Base-by-base conservation (phyloP, 2,797 vertebrate species). In the Enteromius afrohamiltoni region DNA sequence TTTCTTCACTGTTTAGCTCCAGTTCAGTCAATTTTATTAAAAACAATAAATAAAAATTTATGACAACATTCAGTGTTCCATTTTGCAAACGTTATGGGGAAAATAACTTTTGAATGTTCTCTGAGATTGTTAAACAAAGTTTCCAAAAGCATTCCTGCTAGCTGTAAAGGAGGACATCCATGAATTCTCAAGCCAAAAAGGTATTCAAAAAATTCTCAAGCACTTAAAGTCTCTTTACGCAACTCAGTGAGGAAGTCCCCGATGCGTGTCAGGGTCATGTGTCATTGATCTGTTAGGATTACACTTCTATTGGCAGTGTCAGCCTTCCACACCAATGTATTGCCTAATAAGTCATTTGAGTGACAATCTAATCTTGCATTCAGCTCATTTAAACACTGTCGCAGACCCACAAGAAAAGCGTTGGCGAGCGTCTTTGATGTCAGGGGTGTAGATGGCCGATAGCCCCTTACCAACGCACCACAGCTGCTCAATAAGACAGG, bases 281-380 rank as follows among this genome's bases (percentile, higher is more conserved):
- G 34, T 40, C 55, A 81, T 88, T 40, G 79, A 85, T 88, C 79
- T 85, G 34, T 69, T 10, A 69, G 85, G 82, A 89, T 88, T 87
- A 87, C 14, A 17, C 79, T 47, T 80, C 65, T 73, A 71, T 68
- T 58, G 71, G 77, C 83, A 81, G 62, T 68, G 84, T 88, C 68
- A 84, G 80, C 55, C 49, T 74, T 86, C 83, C 85, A 77, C 78
- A 69, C 58, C 77, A 45, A 86, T 88, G 84, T 78, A 82, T 82
- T 71, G 80, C 71, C 34, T 55, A 75, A 83, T 83, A 82, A 83
- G 73, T 73, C 37, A 42, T 85, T 85, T 87, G 86, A 88, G 80
- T 83, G 89, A 85, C 83, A 82, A 49, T 65, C 73, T 87, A 88
- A 88, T 89, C 86, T 82, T 51, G 82, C 85, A 89, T 85, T 86